Evolutionary conservation across 2,888 invertebrate genomes (phyloP).

Genomic region (Hirudinaria manillensis): DNA sequence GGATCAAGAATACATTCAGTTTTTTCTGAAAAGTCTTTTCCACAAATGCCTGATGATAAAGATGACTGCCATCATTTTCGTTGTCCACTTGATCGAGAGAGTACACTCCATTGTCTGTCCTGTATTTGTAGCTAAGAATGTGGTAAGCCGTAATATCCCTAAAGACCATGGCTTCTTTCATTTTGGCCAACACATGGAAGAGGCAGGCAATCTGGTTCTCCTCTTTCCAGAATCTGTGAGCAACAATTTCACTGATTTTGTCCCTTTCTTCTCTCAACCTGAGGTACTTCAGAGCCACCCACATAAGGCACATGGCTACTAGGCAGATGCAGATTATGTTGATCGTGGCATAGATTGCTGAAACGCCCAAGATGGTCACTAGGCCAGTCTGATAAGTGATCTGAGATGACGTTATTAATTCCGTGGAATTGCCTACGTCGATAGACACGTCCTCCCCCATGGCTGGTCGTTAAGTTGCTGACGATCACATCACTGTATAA

Average conservation of each 20-base stretch:
- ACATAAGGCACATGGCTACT: conserved; percentile 31
- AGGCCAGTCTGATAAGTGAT: background rate
- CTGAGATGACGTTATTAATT: background rate
- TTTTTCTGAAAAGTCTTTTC: conserved; percentile 24
- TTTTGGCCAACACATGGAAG: conserved; percentile 34
- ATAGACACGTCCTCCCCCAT: conserved; percentile 9
- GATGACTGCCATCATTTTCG: conserved; percentile 2
- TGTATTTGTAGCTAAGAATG: conserved; percentile 38
- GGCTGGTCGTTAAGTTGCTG: background rate
- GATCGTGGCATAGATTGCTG: conserved; percentile 27
- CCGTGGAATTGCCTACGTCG: background rate
- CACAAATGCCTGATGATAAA: conserved; percentile 7
- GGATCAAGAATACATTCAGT: conserved; percentile 30
- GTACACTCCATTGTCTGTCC: conserved; percentile 35
- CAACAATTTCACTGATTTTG: conserved; percentile 38
- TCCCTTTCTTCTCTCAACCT: conserved; percentile 38
- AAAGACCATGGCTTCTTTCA: conserved; percentile 37
- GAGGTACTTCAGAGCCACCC: conserved; percentile 25
- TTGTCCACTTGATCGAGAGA: conserved; percentile 1
- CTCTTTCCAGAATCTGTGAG: conserved; percentile 38
- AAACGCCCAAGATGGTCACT: conserved; percentile 11
- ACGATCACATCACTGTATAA: background rate
- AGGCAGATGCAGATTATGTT: conserved; percentile 32
- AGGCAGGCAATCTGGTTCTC: conserved; percentile 37
- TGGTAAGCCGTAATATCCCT: conserved; percentile 39